Conservation (phyloP, 2,888 invertebrate species). For the Bibio marci region DNA sequence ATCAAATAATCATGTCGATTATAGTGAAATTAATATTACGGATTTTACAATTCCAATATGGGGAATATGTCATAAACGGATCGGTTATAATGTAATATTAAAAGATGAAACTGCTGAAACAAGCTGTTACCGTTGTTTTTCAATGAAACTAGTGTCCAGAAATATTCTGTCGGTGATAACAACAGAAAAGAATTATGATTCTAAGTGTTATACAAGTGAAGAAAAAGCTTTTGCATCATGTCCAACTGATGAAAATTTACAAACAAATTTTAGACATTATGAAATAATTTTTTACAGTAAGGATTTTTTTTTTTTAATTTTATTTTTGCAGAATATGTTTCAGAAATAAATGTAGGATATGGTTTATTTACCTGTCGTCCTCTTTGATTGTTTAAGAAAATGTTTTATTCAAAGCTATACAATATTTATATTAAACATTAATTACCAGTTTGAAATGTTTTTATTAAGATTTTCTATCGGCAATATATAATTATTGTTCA, state of each 20-base stretch:
- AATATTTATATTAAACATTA: too few species aligned
- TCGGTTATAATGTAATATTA: conserved; percentile 38
- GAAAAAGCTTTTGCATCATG: conserved; percentile 39
- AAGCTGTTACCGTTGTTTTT: conserved; percentile 42
- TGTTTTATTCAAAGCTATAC: too few species aligned
- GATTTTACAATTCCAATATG: conserved; percentile 44
- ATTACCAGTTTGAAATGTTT: too few species aligned
- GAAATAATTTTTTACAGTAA: conserved; percentile 43
- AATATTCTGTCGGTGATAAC: conserved; percentile 44
- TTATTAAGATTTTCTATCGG: too few species aligned
- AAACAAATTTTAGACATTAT: conserved; percentile 13
- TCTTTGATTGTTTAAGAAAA: too few species aligned
- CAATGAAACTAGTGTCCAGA: conserved; percentile 36
- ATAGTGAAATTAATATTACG: conserved; percentile 41
- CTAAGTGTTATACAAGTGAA: conserved; percentile 41
- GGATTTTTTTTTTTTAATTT: conserved; percentile 19
- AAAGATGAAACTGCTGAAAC: conserved; percentile 38
- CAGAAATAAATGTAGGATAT: not conserved
- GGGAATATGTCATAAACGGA: conserved; percentile 42
- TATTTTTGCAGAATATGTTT: conserved; percentile 4
- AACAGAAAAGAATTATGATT: conserved; percentile 33
- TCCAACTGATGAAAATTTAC: conserved; percentile 29
- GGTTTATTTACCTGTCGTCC: not conserved
- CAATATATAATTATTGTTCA: too few species aligned
- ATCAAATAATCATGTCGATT: conserved; percentile 35